These are phyloP conservation scores for Nesogale talazaci DNA, from an alignment of 2,113 vertebrate species.

Conservation along the genomic window DNA sequence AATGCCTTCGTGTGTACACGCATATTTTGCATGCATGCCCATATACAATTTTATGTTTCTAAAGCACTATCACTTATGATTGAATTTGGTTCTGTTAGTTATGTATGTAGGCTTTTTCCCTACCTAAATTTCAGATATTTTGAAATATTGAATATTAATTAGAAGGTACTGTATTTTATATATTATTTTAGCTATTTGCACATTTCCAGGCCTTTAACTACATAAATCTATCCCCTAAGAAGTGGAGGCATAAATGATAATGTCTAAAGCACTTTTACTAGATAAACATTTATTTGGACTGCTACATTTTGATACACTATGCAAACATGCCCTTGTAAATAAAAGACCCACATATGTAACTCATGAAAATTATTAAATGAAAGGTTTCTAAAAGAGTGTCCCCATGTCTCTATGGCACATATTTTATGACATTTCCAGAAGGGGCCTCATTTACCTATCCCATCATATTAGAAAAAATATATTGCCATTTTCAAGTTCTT, in stretches of 20 bases:
- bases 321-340: background rate
- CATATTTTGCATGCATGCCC: too few species aligned
- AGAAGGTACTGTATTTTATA: background rate
- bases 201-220: conserved; percentile 18
- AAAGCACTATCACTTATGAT: background rate
- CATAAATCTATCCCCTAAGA: background rate
- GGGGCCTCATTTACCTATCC: background rate
- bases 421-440: background rate
- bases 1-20: too few species aligned
- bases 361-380: background rate
- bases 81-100: background rate
- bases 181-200: background rate
- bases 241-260: too few species aligned
- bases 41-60: background rate
- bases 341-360: background rate
- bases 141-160: background rate
- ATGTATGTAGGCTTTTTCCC: background rate
- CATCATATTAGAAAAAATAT: background rate
- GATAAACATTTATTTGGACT: too few species aligned
- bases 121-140: background rate
- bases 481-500: background rate
- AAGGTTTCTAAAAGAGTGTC: background rate
- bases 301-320: too few species aligned
- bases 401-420: background rate
- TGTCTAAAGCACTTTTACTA: too few species aligned